These are phyloP conservation scores for Lithosia quadra DNA, from an alignment of 2,888 invertebrate species.

Conservation along the genomic window DNA sequence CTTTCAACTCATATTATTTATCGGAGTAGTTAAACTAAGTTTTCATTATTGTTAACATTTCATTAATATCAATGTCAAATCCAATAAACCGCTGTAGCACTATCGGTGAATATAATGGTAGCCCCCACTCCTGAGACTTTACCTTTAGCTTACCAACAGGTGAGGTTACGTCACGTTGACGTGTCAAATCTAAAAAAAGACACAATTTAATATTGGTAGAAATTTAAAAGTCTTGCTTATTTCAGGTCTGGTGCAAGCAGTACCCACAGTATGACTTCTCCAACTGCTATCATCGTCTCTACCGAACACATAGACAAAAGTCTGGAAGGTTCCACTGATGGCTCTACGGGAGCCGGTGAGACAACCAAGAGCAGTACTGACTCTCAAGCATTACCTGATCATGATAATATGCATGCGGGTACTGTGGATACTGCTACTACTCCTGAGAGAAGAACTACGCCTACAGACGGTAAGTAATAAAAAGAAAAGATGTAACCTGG, in stretches of 20 bases:
- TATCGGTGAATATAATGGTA: too few species aligned
- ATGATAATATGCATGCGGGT: slow-evolving; percentile 79
- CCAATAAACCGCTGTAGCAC: too few species aligned
- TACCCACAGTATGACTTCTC: slow-evolving; percentile 78
- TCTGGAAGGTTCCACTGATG: slow-evolving; percentile 65
- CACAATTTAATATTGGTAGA: too few species aligned
- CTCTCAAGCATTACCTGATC: slow-evolving; percentile 69
- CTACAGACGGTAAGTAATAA: slow-evolving; percentile 77
- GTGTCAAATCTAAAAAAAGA: too few species aligned
- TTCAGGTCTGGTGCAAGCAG: slow-evolving; percentile 73
- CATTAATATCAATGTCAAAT: too few species aligned
- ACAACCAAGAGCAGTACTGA: slow-evolving; percentile 54
- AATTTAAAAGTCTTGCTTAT: slow-evolving; percentile 10
- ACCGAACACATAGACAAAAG: slow-evolving; percentile 71
- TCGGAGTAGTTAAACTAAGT: too few species aligned
- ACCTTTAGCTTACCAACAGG: too few species aligned
- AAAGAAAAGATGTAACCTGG: too few species aligned
- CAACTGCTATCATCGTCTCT: slow-evolving; percentile 63
- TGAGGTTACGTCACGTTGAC: too few species aligned
- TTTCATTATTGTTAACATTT: too few species aligned
- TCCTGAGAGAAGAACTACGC: slow-evolving; percentile 73
- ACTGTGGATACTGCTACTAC: slow-evolving; percentile 67
- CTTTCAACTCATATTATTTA: too few species aligned
- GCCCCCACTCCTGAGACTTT: too few species aligned
- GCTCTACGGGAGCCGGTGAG: slow-evolving; percentile 49